Evolutionary conservation across 2,888 invertebrate species (phyloP).

Genomic region (Barypeithes pellucidus): DNA sequence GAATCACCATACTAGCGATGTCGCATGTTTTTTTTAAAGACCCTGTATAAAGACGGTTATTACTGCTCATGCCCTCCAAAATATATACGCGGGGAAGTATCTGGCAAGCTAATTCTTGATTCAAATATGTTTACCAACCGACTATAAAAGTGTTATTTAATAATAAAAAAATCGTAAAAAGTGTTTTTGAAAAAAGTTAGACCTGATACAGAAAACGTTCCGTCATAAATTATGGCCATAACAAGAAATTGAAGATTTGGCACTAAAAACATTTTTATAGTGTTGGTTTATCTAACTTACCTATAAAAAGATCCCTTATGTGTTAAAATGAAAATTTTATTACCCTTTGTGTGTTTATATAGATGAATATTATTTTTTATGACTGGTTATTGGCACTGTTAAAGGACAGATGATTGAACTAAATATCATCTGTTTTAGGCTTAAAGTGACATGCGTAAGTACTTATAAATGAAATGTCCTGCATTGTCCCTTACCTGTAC

Average conservation of each 20-base stretch:
- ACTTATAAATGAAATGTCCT: no score
- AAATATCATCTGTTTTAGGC: no score
- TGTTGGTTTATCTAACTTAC: conserved; percentile 18
- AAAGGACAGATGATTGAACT: no score
- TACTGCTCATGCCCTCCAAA: no score
- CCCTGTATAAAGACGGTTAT: no score
- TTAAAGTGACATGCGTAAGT: no score
- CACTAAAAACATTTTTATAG: conserved; percentile 22
- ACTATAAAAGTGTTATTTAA: conserved; percentile 8
- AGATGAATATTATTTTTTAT: not conserved
- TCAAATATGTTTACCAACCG: no score
- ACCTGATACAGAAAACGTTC: not conserved
- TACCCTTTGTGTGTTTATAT: conserved; percentile 9
- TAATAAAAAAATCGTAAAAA: conserved; percentile 25
- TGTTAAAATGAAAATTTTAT: conserved; percentile 14
- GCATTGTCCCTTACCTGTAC: no score
- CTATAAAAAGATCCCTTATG: conserved; percentile 12
- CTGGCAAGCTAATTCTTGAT: no score
- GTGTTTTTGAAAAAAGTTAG: conserved; percentile 13
- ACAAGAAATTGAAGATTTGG: conserved; percentile 20
- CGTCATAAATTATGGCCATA: conserved; percentile 6
- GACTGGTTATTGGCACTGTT: not conserved
- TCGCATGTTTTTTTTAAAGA: no score
- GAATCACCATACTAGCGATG: no score
- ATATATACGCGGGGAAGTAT: no score